phyloP scores from a whole-genome alignment of 2,888 invertebrate genomes.

The Luperina nickerlii region DNA sequence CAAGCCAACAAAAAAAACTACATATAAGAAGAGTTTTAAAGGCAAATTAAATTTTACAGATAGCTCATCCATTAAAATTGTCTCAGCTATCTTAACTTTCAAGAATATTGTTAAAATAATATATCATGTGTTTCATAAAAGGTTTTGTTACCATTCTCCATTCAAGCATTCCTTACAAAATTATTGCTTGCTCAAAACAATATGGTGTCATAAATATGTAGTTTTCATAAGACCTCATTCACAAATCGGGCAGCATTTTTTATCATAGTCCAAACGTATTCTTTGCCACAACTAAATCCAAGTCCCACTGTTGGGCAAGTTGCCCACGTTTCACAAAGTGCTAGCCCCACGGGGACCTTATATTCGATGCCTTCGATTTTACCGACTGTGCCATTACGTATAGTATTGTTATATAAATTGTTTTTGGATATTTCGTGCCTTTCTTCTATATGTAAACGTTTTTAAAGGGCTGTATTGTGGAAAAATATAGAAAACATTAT shows the following conservation, averaged over 20 bases:
- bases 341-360: slow-evolving; percentile 78
- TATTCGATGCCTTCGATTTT: slow-evolving; percentile 71
- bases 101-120: slow-evolving; percentile 11
- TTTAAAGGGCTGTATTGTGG: slow-evolving; percentile 48
- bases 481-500: background rate
- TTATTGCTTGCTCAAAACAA: background rate
- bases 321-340: slow-evolving; percentile 79
- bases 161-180: slow-evolving; percentile 20
- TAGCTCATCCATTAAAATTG: background rate
- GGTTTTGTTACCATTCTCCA: background rate
- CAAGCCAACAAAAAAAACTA: no score
- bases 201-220: background rate
- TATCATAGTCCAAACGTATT: background rate
- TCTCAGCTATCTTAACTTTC: no score
- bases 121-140: background rate
- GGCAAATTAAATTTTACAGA: no score
- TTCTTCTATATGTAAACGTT: slow-evolving; percentile 30
- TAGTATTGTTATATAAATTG: slow-evolving; percentile 59
- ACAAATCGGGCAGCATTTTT: background rate
- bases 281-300: slow-evolving; percentile 39
- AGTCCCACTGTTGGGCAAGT: slow-evolving; percentile 43
- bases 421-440: slow-evolving; percentile 68
- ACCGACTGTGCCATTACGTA: slow-evolving; percentile 67
- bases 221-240: background rate
- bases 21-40: no score